A percentile compares a stretch with the other conserved stretches of the same genome.
Evolutionary conservation across 2,113 vertebrate species (phyloP).

Genomic region (Seriola aureovittata): DNA sequence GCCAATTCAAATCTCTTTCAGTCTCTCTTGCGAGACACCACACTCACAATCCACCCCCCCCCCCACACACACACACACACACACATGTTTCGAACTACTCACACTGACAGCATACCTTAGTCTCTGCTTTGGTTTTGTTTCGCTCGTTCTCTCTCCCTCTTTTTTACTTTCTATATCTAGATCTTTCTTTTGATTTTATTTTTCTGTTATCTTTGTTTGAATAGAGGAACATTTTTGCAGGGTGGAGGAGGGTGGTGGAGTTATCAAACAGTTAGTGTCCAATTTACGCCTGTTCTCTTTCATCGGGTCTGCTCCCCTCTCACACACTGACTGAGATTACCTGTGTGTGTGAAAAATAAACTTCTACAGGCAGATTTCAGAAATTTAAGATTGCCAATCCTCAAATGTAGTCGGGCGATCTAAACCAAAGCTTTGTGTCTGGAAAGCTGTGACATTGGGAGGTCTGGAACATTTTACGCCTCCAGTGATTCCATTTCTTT

Average conservation of each 20-base stretch:
- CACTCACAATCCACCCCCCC: not conserved
- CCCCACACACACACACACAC: constrained; percentile 9
- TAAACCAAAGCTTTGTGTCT: constrained; percentile 57
- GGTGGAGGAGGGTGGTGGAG: not conserved
- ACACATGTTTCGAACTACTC: not conserved
- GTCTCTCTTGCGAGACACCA: constrained; percentile 9
- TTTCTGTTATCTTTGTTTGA: constrained; percentile 50
- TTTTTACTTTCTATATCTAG: not conserved
- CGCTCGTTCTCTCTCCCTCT: not conserved
- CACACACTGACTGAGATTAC: constrained; percentile 22
- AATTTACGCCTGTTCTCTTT: constrained; percentile 41
- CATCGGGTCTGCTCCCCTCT: constrained; percentile 31
- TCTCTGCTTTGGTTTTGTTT: constrained; percentile 15
- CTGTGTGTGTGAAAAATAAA: constrained; percentile 39
- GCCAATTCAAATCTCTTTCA: constrained; percentile 57
- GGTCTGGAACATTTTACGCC: constrained; percentile 63
- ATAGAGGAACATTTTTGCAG: not conserved
- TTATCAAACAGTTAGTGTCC: constrained; percentile 50
- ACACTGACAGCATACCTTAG: constrained; percentile 15
- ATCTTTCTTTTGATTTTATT: constrained; percentile 24
- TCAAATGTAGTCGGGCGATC: constrained; percentile 47
- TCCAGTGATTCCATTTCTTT: constrained; percentile 50
- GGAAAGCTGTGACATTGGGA: constrained; percentile 64
- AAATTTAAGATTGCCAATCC: constrained; percentile 33
- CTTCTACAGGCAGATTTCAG: constrained; percentile 48